Conservation (phyloP, 1,140 invertebrate species). For the Formica exsecta region DNA sequence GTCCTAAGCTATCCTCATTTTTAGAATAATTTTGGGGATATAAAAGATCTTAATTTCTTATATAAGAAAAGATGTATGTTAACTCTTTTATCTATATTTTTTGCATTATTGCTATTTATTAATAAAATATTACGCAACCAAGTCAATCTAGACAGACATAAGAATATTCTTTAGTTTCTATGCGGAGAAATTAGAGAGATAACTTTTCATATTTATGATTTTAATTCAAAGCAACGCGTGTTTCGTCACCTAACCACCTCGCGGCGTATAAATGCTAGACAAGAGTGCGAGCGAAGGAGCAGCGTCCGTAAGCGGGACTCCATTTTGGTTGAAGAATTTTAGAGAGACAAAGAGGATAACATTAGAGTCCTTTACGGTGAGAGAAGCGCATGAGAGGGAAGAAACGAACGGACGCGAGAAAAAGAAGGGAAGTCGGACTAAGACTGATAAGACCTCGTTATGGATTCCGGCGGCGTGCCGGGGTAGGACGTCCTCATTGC, state of each 20-base stretch:
- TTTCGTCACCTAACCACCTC: conserved; percentile 33
- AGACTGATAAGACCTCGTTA: conserved; percentile 82
- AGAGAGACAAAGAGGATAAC: conserved; percentile 40
- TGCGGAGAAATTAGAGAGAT: background rate
- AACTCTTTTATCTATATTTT: background rate
- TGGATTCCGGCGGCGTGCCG: conserved; percentile 77
- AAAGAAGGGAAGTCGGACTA: conserved; percentile 62
- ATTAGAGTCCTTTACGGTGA: conserved; percentile 49
- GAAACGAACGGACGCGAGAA: conserved; percentile 14
- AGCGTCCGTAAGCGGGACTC: background rate
- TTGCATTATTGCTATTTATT: background rate
- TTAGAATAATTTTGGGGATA: background rate
- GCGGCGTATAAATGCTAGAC: conserved; percentile 30
- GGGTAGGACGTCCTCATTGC: conserved; percentile 82
- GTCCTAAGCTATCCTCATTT: background rate
- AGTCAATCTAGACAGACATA: background rate
- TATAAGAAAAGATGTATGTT: background rate
- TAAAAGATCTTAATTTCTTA: background rate
- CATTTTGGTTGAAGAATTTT: conserved; percentile 3
- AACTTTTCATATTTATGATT: conserved; percentile 11
- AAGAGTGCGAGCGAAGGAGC: conserved; percentile 13
- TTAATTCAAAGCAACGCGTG: conserved; percentile 25
- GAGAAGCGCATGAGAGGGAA: background rate
- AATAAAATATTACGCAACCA: background rate
- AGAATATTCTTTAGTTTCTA: background rate